Percentiles rank a stretch among this genome's conserved stretches.
These are phyloP conservation scores for Chironomus riparius DNA, from an alignment of 2,888 invertebrate genomes.

Conservation along the genomic window DNA sequence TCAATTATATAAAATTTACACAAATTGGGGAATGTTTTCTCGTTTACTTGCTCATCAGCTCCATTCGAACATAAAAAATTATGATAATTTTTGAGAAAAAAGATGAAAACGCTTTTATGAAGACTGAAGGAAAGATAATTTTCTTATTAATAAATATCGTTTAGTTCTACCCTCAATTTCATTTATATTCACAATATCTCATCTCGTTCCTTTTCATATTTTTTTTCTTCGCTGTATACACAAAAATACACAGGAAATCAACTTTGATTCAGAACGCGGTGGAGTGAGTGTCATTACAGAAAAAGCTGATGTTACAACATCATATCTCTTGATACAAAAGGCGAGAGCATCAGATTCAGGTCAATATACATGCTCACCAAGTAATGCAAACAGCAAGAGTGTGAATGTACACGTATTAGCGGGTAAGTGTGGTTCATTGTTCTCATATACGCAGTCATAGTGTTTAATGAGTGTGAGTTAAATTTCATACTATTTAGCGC, in stretches of 20 bases:
- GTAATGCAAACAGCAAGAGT: conserved; percentile 74
- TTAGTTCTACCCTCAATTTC: neutral
- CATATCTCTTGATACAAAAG: conserved; percentile 70
- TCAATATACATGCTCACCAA: conserved; percentile 74
- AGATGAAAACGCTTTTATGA: neutral
- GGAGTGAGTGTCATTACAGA: conserved; percentile 82
- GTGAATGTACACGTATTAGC: conserved; percentile 77
- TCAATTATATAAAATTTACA: neutral
- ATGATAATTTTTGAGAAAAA: neutral
- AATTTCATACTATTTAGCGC: no score
- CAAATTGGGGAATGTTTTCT: neutral
- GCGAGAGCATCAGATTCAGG: conserved; percentile 72
- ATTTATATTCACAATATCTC: neutral
- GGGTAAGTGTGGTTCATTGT: conserved; percentile 48
- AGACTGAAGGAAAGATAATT: no score
- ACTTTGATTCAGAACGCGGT: conserved; percentile 79
- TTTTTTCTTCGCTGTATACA: no score
- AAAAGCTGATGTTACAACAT: conserved; percentile 79
- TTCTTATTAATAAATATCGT: neutral
- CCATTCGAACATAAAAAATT: neutral
- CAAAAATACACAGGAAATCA: conserved; percentile 62
- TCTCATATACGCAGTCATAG: no score
- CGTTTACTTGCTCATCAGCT: neutral
- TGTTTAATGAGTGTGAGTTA: no score
- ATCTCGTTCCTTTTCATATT: neutral